Conservation (phyloP, 2,888 invertebrate genomes). For the Sympetrum striolatum region DNA sequence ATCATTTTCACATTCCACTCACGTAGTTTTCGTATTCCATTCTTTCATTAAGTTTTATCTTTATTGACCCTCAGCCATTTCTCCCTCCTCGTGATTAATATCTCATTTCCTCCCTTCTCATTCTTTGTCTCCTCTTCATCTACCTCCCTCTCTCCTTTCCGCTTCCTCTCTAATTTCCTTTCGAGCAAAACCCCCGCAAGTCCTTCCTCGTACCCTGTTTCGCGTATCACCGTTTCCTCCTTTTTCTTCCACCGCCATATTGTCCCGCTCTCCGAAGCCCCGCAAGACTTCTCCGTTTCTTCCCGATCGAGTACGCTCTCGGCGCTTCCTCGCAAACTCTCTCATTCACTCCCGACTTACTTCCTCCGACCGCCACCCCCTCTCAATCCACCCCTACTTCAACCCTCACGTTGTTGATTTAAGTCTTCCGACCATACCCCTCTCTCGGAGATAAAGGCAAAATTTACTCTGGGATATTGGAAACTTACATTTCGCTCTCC, state of each 20-base stretch:
- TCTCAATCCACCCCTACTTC: not conserved
- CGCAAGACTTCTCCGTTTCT: not conserved
- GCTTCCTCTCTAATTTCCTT: not conserved
- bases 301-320: not conserved
- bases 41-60: not conserved
- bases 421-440: not conserved
- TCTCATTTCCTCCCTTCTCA: too few species aligned
- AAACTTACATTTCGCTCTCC: conserved; percentile 1
- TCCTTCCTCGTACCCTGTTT: not conserved
- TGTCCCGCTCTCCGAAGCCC: not conserved
- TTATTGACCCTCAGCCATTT: not conserved
- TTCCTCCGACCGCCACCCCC: not conserved
- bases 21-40: too few species aligned
- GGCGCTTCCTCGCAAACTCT: not conserved
- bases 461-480: conserved; percentile 22
- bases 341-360: not conserved
- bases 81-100: not conserved
- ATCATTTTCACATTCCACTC: too few species aligned
- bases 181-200: not conserved
- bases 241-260: not conserved
- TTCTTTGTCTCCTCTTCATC: not conserved
- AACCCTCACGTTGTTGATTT: not conserved
- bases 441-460: not conserved
- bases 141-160: not conserved
- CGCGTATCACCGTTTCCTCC: not conserved